Conservation (phyloP, 2,888 invertebrate genomes). For the Steromphala cineraria region DNA sequence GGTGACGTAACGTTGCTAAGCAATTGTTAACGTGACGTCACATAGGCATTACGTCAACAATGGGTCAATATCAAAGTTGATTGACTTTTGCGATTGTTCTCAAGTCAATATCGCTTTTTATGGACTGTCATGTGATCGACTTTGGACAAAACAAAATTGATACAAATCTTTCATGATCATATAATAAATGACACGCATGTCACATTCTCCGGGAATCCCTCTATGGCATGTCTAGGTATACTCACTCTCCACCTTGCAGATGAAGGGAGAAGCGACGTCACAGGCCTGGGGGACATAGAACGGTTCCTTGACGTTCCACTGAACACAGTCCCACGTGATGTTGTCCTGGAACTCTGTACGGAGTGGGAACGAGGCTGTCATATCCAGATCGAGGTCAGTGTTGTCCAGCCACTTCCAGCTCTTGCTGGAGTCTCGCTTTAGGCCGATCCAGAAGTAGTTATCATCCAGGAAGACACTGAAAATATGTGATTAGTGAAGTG, state of each 20-base stretch:
- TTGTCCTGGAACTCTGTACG: not conserved
- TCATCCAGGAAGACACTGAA: slow-evolving; percentile 4
- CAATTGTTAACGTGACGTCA: no score
- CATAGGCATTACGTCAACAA: no score
- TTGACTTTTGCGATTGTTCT: no score
- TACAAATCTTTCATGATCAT: slow-evolving; percentile 6
- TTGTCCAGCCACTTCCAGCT: not conserved
- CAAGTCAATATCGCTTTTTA: no score
- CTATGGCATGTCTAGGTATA: not conserved
- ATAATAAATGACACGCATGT: not conserved
- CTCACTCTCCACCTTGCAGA: not conserved
- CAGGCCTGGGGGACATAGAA: slow-evolving; percentile 8
- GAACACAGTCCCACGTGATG: slow-evolving; percentile 21
- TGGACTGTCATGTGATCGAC: no score
- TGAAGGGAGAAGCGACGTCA: not conserved
- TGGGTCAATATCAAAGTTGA: no score
- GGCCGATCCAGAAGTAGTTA: slow-evolving; percentile 12
- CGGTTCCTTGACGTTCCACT: slow-evolving; percentile 17
- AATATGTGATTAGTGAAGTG: no score
- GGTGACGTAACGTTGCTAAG: no score
- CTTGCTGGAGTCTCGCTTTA: not conserved
- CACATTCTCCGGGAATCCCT: no score
- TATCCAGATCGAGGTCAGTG: not conserved
- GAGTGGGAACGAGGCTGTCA: not conserved
- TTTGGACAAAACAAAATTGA: no score